These are phyloP conservation scores for Cottoperca gobio DNA, from an alignment of 2,797 vertebrate genomes.

Conservation along the genomic window DNA sequence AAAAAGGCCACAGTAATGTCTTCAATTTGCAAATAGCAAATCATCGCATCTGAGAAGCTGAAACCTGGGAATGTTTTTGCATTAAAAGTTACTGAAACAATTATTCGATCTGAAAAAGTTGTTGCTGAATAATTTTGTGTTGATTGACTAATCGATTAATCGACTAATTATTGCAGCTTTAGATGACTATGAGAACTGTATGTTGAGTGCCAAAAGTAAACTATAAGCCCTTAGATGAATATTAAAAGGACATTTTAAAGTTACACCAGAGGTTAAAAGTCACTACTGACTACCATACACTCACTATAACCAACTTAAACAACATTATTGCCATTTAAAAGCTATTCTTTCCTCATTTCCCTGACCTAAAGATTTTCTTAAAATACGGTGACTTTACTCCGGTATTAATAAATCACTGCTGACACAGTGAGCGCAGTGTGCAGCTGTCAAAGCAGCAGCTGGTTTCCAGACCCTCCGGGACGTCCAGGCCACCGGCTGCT, in stretches of 20 bases:
- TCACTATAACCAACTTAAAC: neutral
- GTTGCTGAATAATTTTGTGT: too few relatives aligned
- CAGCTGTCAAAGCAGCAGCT: constrained; percentile 57
- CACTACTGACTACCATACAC: neutral
- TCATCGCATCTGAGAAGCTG: too few relatives aligned
- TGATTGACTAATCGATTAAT: too few relatives aligned
- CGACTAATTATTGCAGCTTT: too few relatives aligned
- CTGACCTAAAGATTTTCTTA: neutral
- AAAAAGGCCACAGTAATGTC: too few relatives aligned
- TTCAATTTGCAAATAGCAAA: too few relatives aligned
- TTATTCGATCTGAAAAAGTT: too few relatives aligned
- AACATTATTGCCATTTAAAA: neutral
- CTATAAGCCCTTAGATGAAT: neutral
- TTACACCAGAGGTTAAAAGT: neutral
- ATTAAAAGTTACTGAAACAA: too few relatives aligned
- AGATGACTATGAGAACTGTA: neutral
- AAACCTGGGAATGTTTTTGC: too few relatives aligned
- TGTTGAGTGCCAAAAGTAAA: neutral
- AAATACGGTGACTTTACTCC: too few relatives aligned
- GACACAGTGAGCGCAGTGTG: neutral
- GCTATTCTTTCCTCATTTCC: neutral
- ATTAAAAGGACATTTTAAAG: neutral
- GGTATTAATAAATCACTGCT: neutral
- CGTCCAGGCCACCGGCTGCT: constrained; percentile 47
- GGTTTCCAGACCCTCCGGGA: constrained; percentile 34